phyloP scores from a whole-genome alignment of 2,113 vertebrate genomes.

The Lampris incognitus region DNA sequence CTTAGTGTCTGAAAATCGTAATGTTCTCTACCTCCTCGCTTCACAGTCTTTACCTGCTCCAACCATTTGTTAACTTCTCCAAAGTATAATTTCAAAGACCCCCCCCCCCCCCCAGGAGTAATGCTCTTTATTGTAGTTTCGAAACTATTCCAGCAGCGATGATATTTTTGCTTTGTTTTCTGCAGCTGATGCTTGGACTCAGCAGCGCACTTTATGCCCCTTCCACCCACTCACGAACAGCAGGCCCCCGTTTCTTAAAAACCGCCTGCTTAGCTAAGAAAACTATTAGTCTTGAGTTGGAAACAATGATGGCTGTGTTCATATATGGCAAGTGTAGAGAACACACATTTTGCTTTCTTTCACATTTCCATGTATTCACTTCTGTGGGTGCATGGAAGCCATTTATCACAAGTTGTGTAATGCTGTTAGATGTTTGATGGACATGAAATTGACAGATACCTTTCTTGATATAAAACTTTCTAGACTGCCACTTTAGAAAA shows the following conservation, averaged over 20 bases:
- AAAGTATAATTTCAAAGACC: constrained; percentile 38
- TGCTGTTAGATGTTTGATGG: background rate
- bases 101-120: constrained; percentile 39
- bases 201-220: constrained; percentile 59
- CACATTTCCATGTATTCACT: background rate
- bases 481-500: background rate
- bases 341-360: constrained; percentile 20
- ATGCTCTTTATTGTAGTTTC: constrained; percentile 38
- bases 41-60: constrained; percentile 20
- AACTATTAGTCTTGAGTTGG: constrained; percentile 70
- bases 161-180: constrained; percentile 61
- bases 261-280: constrained; percentile 76
- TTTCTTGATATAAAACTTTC: constrained; percentile 2
- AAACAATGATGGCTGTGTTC: constrained; percentile 62
- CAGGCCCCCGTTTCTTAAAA: constrained; percentile 56
- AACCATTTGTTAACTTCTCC: constrained; percentile 26
- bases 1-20: constrained; percentile 8
- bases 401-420: constrained; percentile 2
- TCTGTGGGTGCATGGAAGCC: background rate
- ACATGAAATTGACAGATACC: too few relatives aligned
- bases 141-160: constrained; percentile 41
- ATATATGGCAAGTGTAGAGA: constrained; percentile 23
- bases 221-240: constrained; percentile 67
- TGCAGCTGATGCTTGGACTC: constrained; percentile 51
- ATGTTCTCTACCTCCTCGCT: constrained; percentile 21